Evolutionary conservation across 2,113 vertebrate species (phyloP), one percentile per base, ranked within the genome.

Genomic region (Gorsachius goisagi): DNA sequence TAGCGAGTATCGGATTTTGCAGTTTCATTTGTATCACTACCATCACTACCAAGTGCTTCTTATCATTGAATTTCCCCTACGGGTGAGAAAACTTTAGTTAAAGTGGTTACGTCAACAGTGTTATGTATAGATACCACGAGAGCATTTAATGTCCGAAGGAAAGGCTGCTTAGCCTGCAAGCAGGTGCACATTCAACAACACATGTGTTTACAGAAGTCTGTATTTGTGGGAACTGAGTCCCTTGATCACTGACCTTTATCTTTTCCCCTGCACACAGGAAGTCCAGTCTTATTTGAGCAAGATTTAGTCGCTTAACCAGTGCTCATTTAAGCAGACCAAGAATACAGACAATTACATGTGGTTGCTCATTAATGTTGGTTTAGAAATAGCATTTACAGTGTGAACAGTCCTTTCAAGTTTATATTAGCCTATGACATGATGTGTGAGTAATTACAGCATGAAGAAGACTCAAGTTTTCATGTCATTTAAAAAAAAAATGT

Each of bases 181-280:
- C 91, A 93, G 71, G 77, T 94, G 72, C 47, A 30, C n/a, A 7
- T 83, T 90, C 59, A 90, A 11, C 32, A 52, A 52, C 66, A 47
- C 0, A 1, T 24, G 71, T 39, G 27, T 78, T 81, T 90, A 71
- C 60, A 89, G 85, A 93, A 81, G 47, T 50, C 63, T 45, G 8
- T 93, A 47, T 86, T 30, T 94, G 63, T 93, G 76, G 88, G 60
- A 76, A 41, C 27, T 6, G 18, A 64, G 56, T 85, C 45, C 76
- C 97, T 96, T 94, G 94, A 91, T 96, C 92, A 66, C 22, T 96
- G 80, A 93, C 80, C 86, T 96, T 93, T 88, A 87, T 90, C 59
- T 59, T 87, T 83, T 56, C 52, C 56, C 24, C 47, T 9, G 3
- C 12, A 35, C 41, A 18, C 56, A 75, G 85, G 47, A 93, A 95